A percentile compares a stretch with the other conserved stretches of the same genome.
Evolutionary conservation across 2,888 invertebrate species (phyloP).

Genomic region (Pomacea canaliculata): DNA sequence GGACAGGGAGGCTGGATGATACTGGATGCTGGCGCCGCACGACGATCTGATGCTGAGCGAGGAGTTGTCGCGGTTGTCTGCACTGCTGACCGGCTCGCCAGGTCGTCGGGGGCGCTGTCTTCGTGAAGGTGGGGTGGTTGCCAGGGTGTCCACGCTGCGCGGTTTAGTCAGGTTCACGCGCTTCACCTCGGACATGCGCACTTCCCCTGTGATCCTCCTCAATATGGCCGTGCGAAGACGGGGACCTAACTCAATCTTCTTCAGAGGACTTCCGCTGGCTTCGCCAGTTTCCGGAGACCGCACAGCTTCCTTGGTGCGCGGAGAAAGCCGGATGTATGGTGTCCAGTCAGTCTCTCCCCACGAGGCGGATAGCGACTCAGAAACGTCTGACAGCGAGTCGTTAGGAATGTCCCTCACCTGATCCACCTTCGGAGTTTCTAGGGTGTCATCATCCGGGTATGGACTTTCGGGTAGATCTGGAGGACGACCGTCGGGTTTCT

Average conservation of each 20-base stretch:
- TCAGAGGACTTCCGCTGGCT: slow-evolving; percentile 14
- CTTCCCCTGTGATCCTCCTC: slow-evolving; percentile 28
- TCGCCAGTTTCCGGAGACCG: slow-evolving; percentile 16
- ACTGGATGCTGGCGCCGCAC: neutral
- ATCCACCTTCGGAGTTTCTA: neutral
- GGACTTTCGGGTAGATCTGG: neutral
- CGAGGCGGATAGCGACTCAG: too few relatives aligned
- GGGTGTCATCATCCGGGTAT: slow-evolving; percentile 7
- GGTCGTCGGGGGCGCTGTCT: slow-evolving; percentile 1
- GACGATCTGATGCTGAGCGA: neutral
- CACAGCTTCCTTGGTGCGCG: neutral
- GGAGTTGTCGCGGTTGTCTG: neutral
- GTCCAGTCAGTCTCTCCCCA: too few relatives aligned
- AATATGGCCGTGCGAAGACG: slow-evolving; percentile 35
- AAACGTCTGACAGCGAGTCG: neutral
- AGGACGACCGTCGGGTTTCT: neutral
- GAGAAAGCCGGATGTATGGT: neutral
- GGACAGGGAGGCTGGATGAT: too few relatives aligned
- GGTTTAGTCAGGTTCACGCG: slow-evolving; percentile 22
- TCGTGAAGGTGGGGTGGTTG: slow-evolving; percentile 29
- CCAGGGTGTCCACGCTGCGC: slow-evolving; percentile 18
- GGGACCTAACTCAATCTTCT: slow-evolving; percentile 31
- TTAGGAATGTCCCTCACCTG: neutral
- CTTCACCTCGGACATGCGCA: slow-evolving; percentile 20
- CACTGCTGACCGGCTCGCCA: neutral